Percentiles rank a stretch among this genome's conserved stretches.
Evolutionary conservation across 2,797 vertebrate genomes (phyloP).

Genomic region (Salmo trutta): DNA sequence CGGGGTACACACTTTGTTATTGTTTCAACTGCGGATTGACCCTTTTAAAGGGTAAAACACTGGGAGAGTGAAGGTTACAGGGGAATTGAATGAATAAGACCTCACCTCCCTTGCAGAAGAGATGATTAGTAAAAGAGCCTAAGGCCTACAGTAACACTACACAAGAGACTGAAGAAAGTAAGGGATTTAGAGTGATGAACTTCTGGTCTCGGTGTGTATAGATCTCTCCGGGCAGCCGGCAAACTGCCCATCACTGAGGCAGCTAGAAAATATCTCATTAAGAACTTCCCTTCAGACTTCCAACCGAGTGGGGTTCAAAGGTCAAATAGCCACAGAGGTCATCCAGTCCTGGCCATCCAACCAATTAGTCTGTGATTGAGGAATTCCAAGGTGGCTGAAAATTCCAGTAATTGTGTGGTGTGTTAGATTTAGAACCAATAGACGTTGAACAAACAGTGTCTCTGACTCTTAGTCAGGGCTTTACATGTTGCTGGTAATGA

Average conservation of each 20-base stretch:
- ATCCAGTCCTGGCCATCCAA: neutral
- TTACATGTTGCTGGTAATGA: conserved; percentile 30
- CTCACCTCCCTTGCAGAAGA: no score
- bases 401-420: neutral
- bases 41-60: no score
- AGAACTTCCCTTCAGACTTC: neutral
- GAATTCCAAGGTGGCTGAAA: conserved; percentile 20
- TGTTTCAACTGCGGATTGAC: no score
- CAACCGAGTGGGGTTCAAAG: neutral
- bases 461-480: conserved; percentile 13
- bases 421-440: conserved; percentile 3
- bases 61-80: no score
- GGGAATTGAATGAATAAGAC: no score
- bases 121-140: no score
- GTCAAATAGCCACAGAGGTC: neutral
- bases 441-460: neutral
- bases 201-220: neutral
- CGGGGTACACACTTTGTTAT: no score
- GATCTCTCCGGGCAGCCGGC: neutral
- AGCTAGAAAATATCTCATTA: neutral
- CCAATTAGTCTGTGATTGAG: conserved; percentile 31
- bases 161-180: no score
- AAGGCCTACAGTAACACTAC: no score
- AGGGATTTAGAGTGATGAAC: no score
- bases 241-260: neutral